Evolutionary conservation across 2,888 invertebrate species (phyloP).

Genomic region (Spodoptera picta): DNA sequence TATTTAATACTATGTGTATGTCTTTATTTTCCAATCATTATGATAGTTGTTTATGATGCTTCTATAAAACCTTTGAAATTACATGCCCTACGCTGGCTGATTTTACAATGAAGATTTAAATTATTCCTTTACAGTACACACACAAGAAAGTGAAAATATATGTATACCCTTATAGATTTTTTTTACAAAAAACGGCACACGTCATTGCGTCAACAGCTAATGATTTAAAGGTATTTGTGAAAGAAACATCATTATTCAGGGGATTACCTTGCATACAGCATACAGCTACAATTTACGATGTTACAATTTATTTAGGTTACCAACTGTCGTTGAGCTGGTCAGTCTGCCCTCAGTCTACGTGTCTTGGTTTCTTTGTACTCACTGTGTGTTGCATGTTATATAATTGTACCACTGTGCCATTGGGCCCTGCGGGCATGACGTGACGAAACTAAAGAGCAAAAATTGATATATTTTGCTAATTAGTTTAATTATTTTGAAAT

Average conservation of each 20-base stretch:
- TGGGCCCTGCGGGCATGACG: background rate
- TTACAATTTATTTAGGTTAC: constrained; percentile 18
- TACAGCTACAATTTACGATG: constrained; percentile 8
- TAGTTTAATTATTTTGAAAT: too few species aligned
- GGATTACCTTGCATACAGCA: constrained; percentile 13
- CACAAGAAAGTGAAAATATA: too few species aligned
- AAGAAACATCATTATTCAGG: constrained; percentile 30
- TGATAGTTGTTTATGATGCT: too few species aligned
- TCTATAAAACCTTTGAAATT: too few species aligned
- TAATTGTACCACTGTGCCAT: constrained; percentile 23
- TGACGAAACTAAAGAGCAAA: too few species aligned
- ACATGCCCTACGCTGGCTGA: too few species aligned
- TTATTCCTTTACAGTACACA: too few species aligned
- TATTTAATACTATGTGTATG: too few species aligned
- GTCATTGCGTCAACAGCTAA: background rate
- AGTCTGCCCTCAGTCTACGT: constrained; percentile 5
- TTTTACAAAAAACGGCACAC: constrained; percentile 1
- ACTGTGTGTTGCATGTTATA: constrained; percentile 13
- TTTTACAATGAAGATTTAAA: too few species aligned
- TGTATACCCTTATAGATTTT: too few species aligned
- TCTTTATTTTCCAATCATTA: too few species aligned
- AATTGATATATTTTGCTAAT: too few species aligned
- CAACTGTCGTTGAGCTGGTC: background rate
- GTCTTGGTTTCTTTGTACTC: constrained; percentile 17
- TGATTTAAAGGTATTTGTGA: constrained; percentile 15